Percentiles rank a stretch among this genome's conserved stretches.
Conservation (phyloP, 2,113 vertebrate species). For the Lipophrys pholis region DNA sequence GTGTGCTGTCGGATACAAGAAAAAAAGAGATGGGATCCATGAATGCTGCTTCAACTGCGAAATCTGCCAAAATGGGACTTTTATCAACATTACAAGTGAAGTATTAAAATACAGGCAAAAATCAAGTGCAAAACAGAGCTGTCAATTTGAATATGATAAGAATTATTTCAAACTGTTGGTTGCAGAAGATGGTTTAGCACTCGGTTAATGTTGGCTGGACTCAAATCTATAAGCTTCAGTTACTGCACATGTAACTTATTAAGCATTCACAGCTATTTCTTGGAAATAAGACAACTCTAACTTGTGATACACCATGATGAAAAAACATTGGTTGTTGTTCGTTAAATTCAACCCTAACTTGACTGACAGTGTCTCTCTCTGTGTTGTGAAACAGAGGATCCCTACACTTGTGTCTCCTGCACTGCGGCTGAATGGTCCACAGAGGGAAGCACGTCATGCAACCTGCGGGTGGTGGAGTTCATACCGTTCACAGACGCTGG, state of each 20-base stretch:
- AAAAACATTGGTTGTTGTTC: no score
- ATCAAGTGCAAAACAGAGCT: no score
- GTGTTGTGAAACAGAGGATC: slow-evolving; percentile 74
- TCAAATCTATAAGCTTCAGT: not conserved
- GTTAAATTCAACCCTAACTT: no score
- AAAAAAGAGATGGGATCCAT: slow-evolving; percentile 47
- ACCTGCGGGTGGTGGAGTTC: slow-evolving; percentile 75
- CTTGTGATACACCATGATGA: no score
- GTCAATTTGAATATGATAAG: not conserved
- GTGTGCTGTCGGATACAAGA: slow-evolving; percentile 46
- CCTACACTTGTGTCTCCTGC: slow-evolving; percentile 81
- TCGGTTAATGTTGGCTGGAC: no score
- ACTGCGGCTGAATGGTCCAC: slow-evolving; percentile 83
- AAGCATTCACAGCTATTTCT: no score
- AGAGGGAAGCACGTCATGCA: slow-evolving; percentile 80
- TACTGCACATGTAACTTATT: not conserved
- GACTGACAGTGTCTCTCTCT: not conserved
- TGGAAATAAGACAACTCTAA: no score
- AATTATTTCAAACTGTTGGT: not conserved
- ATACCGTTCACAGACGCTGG: slow-evolving; percentile 74
- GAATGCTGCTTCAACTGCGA: slow-evolving; percentile 85
- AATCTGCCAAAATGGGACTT: slow-evolving; percentile 80
- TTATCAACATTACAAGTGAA: slow-evolving; percentile 84
- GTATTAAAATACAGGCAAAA: not conserved
- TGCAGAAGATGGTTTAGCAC: not conserved